phyloP scores from a whole-genome alignment of 2,797 vertebrate species.

The Xenopus petersii region DNA sequence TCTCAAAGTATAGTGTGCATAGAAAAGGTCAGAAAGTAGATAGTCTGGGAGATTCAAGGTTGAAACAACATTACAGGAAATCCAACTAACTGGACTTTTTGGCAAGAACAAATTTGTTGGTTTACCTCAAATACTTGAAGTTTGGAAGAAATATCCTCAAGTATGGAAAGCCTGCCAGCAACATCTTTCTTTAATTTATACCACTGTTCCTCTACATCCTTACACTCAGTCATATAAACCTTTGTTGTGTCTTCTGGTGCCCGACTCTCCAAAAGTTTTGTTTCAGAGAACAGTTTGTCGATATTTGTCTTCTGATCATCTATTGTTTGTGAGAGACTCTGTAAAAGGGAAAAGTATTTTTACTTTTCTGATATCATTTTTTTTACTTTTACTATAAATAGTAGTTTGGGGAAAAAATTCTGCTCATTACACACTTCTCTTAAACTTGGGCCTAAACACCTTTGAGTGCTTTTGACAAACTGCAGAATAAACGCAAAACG shows the following conservation, averaged over 20 bases:
- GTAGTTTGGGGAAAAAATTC: too few relatives aligned
- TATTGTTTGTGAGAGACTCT: slow-evolving; percentile 77
- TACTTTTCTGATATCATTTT: too few relatives aligned
- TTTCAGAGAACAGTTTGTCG: slow-evolving; percentile 67
- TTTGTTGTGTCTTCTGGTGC: slow-evolving; percentile 52
- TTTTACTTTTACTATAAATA: too few relatives aligned
- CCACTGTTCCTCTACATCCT: slow-evolving; percentile 74
- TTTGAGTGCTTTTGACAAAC: too few relatives aligned
- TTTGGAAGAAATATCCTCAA: slow-evolving; percentile 71
- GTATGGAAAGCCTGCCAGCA: slow-evolving; percentile 73
- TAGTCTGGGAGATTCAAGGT: too few relatives aligned
- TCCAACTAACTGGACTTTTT: too few relatives aligned
- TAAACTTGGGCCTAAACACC: too few relatives aligned
- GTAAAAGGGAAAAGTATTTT: background rate
- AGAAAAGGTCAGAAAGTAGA: too few relatives aligned
- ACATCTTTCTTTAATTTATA: slow-evolving; percentile 71
- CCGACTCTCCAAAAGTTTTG: slow-evolving; percentile 61
- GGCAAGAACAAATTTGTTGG: background rate
- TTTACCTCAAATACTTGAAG: slow-evolving; percentile 82
- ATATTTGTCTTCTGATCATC: slow-evolving; percentile 72
- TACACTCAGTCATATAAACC: slow-evolving; percentile 76
- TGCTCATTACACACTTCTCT: too few relatives aligned
- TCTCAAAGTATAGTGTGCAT: too few relatives aligned
- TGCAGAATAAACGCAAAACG: too few relatives aligned
- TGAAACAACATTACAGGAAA: too few relatives aligned